Conservation (phyloP, 1,140 invertebrate species). For the Hestina assimilis region DNA sequence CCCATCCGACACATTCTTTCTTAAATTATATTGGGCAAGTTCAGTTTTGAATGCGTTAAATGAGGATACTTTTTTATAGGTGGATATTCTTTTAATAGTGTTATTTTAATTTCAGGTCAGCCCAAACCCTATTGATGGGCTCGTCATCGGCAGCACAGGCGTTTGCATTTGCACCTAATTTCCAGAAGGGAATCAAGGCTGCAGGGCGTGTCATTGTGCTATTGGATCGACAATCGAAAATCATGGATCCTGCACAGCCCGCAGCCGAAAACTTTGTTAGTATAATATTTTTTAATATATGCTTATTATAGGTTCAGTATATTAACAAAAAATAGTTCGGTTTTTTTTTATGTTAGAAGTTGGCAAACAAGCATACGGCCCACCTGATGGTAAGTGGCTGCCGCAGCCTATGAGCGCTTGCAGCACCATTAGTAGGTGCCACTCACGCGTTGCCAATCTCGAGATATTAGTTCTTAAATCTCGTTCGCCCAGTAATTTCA, state of each 20-base stretch:
- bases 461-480: too few species aligned
- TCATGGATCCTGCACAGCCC: slow-evolving; percentile 66
- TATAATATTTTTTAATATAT: slow-evolving; percentile 17
- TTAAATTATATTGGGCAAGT: too few species aligned
- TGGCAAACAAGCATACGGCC: too few species aligned
- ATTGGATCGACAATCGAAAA: slow-evolving; percentile 76
- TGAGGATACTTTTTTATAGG: background rate
- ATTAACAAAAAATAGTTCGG: slow-evolving; percentile 42
- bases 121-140: slow-evolving; percentile 86
- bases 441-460: too few species aligned
- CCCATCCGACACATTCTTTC: too few species aligned
- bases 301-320: too few species aligned
- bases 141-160: slow-evolving; percentile 86
- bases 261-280: slow-evolving; percentile 63
- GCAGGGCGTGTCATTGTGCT: slow-evolving; percentile 80
- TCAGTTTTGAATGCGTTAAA: background rate
- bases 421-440: too few species aligned
- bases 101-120: slow-evolving; percentile 79
- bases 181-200: slow-evolving; percentile 82
- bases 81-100: background rate
- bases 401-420: too few species aligned
- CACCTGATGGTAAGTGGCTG: too few species aligned
- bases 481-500: too few species aligned
- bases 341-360: too few species aligned
- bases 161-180: slow-evolving; percentile 85